phyloP scores from a whole-genome alignment of 2,888 invertebrate genomes.

The Parthenolecanium corni region DNA sequence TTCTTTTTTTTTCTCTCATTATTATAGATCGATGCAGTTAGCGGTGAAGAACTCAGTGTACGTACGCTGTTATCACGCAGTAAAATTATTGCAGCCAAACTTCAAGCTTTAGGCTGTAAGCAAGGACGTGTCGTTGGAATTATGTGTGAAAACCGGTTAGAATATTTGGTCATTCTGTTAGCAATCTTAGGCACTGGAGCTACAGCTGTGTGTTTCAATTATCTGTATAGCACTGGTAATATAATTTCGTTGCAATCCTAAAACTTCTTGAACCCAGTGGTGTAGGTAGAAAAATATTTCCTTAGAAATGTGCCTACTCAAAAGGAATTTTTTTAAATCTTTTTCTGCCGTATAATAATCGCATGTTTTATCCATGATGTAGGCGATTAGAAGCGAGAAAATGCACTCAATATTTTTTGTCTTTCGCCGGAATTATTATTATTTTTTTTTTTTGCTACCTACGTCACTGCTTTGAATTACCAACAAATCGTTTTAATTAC shows the following conservation, averaged over 20 bases:
- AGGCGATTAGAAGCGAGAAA: too few species aligned
- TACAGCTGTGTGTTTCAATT: constrained; percentile 59
- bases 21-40: constrained; percentile 2
- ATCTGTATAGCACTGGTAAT: constrained; percentile 50
- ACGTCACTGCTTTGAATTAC: too few species aligned
- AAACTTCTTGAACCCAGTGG: too few species aligned
- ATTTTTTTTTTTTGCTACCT: too few species aligned
- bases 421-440: too few species aligned
- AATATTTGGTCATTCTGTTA: constrained; percentile 53
- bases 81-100: constrained; percentile 1
- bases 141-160: constrained; percentile 61
- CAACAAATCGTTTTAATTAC: too few species aligned
- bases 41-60: not conserved
- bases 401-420: too few species aligned
- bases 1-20: not conserved
- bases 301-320: too few species aligned
- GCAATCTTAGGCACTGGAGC: constrained; percentile 58
- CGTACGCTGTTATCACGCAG: not conserved
- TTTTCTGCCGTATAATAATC: too few species aligned
- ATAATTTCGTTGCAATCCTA: too few species aligned
- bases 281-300: too few species aligned
- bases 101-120: constrained; percentile 10
- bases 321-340: too few species aligned
- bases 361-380: constrained; percentile 34
- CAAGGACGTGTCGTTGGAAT: constrained; percentile 10